These are phyloP conservation scores for Tetramorium alpestre DNA, from an alignment of 1,140 invertebrate species.

Conservation along the genomic window DNA sequence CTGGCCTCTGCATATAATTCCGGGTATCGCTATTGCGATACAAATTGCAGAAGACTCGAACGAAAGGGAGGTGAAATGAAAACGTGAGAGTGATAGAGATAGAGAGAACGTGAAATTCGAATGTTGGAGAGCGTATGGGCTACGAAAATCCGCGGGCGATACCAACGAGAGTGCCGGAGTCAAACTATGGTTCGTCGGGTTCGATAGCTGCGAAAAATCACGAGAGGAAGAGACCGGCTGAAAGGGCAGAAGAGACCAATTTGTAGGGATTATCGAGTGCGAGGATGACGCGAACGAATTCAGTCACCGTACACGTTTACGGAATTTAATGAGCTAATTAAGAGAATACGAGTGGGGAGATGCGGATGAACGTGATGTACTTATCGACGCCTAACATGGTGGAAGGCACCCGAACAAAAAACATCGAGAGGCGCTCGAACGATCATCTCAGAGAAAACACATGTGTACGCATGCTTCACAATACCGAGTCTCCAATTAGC, in stretches of 20 bases:
- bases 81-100: constrained; percentile 38
- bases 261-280: constrained; percentile 68
- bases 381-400: constrained; percentile 67
- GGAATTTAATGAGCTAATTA: constrained; percentile 78
- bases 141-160: constrained; percentile 50
- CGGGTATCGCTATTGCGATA: neutral
- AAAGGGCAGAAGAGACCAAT: constrained; percentile 70
- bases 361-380: constrained; percentile 55
- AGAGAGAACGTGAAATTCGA: constrained; percentile 58
- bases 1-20: constrained; percentile 64
- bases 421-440: constrained; percentile 72
- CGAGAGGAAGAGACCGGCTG: constrained; percentile 11
- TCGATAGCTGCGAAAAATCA: constrained; percentile 54
- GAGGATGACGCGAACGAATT: constrained; percentile 50
- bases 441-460: constrained; percentile 72
- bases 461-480: constrained; percentile 74
- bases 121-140: constrained; percentile 34
- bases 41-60: constrained; percentile 37
- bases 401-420: constrained; percentile 79
- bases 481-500: constrained; percentile 83
- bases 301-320: constrained; percentile 66
- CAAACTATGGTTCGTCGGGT: constrained; percentile 41
- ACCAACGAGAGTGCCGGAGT: constrained; percentile 24
- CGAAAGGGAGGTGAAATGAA: constrained; percentile 57
- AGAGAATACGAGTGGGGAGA: constrained; percentile 57